Conservation (phyloP, 1,140 invertebrate species). For the Amphibalanus amphitrite region DNA sequence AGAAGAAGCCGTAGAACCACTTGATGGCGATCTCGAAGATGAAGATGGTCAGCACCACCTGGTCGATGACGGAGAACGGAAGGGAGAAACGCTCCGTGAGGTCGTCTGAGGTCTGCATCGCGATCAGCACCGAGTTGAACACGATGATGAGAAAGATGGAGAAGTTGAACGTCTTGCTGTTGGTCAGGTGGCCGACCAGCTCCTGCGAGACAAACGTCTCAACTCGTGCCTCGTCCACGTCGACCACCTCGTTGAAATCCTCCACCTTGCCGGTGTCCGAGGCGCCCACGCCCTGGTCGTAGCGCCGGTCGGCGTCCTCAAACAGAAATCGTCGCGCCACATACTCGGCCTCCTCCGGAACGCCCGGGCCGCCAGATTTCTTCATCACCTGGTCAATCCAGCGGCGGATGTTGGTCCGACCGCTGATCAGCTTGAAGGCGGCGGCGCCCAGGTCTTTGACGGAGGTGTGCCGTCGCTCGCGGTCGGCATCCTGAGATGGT, state of each 20-base stretch:
- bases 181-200: slow-evolving; percentile 16
- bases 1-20: slow-evolving; percentile 22
- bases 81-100: slow-evolving; percentile 6
- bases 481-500: neutral
- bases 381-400: neutral
- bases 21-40: slow-evolving; percentile 22
- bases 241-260: slow-evolving; percentile 15
- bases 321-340: slow-evolving; percentile 1
- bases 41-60: slow-evolving; percentile 19
- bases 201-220: slow-evolving; percentile 17
- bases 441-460: neutral
- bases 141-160: slow-evolving; percentile 16
- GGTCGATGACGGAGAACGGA: slow-evolving; percentile 14
- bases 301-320: neutral
- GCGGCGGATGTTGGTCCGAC: neutral
- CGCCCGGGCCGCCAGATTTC: neutral
- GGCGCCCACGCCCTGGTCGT: neutral
- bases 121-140: slow-evolving; percentile 18
- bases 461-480: neutral
- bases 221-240: slow-evolving; percentile 16
- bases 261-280: neutral
- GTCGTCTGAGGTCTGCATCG: slow-evolving; percentile 12
- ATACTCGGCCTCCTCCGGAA: neutral
- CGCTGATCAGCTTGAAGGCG: neutral
- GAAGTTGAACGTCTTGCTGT: slow-evolving; percentile 13